Base-by-base conservation (phyloP, 35 echinoderm and acorn worm species). In the Eucidaris tribuloides region DNA sequence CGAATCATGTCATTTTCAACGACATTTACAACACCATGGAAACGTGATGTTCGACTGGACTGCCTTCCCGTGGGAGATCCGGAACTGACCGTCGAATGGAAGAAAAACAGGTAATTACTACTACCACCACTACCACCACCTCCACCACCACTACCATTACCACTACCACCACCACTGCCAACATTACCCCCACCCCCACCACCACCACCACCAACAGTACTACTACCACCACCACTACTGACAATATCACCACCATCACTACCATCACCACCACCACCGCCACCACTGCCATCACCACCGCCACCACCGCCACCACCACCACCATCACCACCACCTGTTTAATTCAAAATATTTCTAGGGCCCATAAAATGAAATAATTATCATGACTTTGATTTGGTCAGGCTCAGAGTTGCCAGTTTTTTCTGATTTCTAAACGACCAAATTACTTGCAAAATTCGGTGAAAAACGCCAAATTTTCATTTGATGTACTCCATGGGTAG, bases 61-160 rank as follows among this genome's bases (percentile, higher is more conserved):
- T 99, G 96, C 76, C 54, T 99, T 32, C 77, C 96, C 7, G 96
- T 99, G 1, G 96, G 96, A 1, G 83, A 90, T 3, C 83, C 96
- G 11, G 31, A 22, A 56, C 87, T 87, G 11, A 84, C 23, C 5
- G 77, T 97, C 5, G 82, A 99, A 71, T 99, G 96, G 96, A 93
- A 83, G 27, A 90, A 87, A 28, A 82, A 89, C 17, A 80, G 96
- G 90, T 98, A 59, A 74, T 3, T 7, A 32, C 30, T 18, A 2
- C n/a, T 17, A n/a, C 48, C 48, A n/a, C n/a, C n/a, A 54, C 48
- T 54, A 0, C 0, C 13, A 13, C n/a, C 48, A n/a, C 13, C n/a
- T 13, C 48, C n/a, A 54, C n/a, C 1, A n/a, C 48, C 13, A 54
- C n/a, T 17, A 13, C 13, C n/a, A 17, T 13, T 54, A 17, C 0